Conservation (phyloP, 2,888 invertebrate genomes). For the Maniola hyperantus region DNA sequence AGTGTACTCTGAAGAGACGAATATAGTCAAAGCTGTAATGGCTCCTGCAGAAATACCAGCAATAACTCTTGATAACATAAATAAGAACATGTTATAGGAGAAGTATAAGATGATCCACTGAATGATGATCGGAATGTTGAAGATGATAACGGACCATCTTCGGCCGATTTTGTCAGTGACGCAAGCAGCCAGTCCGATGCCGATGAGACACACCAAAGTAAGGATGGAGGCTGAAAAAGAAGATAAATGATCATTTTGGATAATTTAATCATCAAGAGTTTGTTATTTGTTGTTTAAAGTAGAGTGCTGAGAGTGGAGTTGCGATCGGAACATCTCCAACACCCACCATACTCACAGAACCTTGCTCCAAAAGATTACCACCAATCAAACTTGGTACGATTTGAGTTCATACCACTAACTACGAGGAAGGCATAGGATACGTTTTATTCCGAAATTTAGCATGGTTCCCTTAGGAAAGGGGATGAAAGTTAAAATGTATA, state of each 20-base stretch:
- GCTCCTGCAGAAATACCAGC: slow-evolving; percentile 39
- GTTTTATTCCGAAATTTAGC: no score
- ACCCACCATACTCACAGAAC: no score
- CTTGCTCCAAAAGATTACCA: no score
- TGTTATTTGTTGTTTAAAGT: no score
- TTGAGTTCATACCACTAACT: no score
- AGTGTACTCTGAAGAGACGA: slow-evolving; percentile 44
- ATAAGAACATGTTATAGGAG: slow-evolving; percentile 34
- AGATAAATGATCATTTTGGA: neutral
- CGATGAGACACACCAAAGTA: neutral
- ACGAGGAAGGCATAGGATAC: no score
- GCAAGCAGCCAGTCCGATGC: neutral
- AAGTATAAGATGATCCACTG: slow-evolving; percentile 43
- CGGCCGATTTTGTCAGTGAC: slow-evolving; percentile 22
- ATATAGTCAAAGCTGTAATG: slow-evolving; percentile 23
- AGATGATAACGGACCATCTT: slow-evolving; percentile 19
- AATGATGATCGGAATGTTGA: slow-evolving; percentile 1
- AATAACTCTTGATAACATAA: slow-evolving; percentile 42
- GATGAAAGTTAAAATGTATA: no score
- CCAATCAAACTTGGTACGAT: no score
- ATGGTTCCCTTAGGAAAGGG: no score
- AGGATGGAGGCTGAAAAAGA: slow-evolving; percentile 16
- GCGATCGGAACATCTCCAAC: no score
- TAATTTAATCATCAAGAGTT: no score
- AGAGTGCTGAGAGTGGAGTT: no score